phyloP scores from a whole-genome alignment of 2,888 invertebrate species.

The Pyrocoelia pectoralis region DNA sequence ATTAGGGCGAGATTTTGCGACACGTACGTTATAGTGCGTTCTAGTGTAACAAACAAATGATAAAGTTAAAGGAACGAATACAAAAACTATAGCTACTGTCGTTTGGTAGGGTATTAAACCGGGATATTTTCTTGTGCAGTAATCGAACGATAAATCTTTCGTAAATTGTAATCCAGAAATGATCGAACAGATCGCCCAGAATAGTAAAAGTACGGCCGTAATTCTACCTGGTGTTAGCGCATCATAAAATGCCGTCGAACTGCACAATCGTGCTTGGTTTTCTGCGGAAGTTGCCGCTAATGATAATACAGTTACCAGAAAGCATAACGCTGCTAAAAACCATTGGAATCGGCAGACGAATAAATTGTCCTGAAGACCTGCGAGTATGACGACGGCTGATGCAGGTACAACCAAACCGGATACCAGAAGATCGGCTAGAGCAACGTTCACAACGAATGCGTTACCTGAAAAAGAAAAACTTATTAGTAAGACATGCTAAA shows the following conservation, averaged over 20 bases:
- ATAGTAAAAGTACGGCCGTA: slow-evolving; percentile 63
- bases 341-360: slow-evolving; percentile 73
- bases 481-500: neutral
- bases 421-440: slow-evolving; percentile 75
- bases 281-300: slow-evolving; percentile 72
- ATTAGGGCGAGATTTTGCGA: slow-evolving; percentile 63
- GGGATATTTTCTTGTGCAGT: slow-evolving; percentile 66
- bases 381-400: slow-evolving; percentile 73
- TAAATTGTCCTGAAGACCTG: slow-evolving; percentile 66
- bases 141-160: slow-evolving; percentile 70
- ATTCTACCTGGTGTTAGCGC: slow-evolving; percentile 62
- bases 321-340: slow-evolving; percentile 71
- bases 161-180: slow-evolving; percentile 70
- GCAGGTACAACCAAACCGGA: slow-evolving; percentile 75
- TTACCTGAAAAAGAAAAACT: slow-evolving; percentile 63
- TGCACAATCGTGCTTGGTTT: slow-evolving; percentile 71
- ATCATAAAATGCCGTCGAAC: slow-evolving; percentile 63
- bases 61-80: slow-evolving; percentile 66
- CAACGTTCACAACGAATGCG: slow-evolving; percentile 74
- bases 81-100: slow-evolving; percentile 65
- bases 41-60: slow-evolving; percentile 65
- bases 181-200: slow-evolving; percentile 66
- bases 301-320: slow-evolving; percentile 70
- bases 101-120: slow-evolving; percentile 67
- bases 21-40: slow-evolving; percentile 62